These are phyloP conservation scores for Plumapathes pennacea DNA, from an alignment of 92 coral and sea anemone species.

Conservation along the genomic window DNA sequence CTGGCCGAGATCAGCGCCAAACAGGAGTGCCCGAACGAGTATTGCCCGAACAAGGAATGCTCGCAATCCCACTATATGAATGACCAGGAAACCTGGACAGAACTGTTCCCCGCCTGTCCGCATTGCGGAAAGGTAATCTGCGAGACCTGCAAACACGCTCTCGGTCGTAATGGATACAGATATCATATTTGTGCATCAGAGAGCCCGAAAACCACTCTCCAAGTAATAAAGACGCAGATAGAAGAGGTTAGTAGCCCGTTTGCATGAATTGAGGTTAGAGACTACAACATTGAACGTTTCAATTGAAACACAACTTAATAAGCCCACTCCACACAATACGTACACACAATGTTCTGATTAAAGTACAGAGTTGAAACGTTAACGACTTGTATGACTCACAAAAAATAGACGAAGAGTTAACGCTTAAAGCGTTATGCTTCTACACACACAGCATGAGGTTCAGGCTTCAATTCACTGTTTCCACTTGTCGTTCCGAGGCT, in stretches of 20 bases:
- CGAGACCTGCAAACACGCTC: constrained; percentile 44
- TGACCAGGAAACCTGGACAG: constrained; percentile 7
- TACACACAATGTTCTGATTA: too few species aligned
- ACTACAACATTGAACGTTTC: too few species aligned
- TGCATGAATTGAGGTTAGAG: constrained; percentile 3
- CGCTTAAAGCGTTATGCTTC: too few species aligned
- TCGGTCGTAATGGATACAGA: constrained; percentile 35
- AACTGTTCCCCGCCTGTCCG: constrained; percentile 40
- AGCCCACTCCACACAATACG: too few species aligned
- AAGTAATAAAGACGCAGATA: constrained; percentile 3
- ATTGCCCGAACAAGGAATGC: constrained; percentile 48
- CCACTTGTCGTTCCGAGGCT: too few species aligned
- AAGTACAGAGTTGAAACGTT: too few species aligned
- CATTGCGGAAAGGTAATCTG: constrained; percentile 25
- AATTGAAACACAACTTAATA: too few species aligned
- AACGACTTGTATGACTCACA: too few species aligned
- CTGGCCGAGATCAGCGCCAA: constrained; percentile 15
- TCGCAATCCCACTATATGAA: constrained; percentile 5
- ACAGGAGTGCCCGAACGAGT: background rate
- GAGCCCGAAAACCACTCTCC: background rate
- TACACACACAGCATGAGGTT: too few species aligned
- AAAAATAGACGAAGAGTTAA: too few species aligned
- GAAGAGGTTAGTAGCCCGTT: too few species aligned
- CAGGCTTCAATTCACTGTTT: too few species aligned
- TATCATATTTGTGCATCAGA: constrained; percentile 52